These are phyloP conservation scores for Anabacerthia variegaticeps DNA, from an alignment of 2,797 vertebrate species.

Conservation along the genomic window DNA sequence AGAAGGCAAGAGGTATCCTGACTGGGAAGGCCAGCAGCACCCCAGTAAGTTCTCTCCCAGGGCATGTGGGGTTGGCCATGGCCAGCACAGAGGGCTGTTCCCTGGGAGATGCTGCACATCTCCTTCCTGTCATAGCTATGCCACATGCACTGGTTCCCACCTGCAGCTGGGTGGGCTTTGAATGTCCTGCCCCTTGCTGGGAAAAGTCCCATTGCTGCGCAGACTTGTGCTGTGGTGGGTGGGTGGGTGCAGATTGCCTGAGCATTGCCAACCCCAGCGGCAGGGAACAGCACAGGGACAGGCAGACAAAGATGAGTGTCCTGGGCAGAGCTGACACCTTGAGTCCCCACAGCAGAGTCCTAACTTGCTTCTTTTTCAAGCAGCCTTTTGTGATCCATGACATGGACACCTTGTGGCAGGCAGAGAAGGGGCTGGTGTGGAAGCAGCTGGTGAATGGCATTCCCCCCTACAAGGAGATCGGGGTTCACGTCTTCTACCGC, in stretches of 20 bases:
- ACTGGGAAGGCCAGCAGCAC: constrained; percentile 93
- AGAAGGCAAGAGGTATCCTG: constrained; percentile 95
- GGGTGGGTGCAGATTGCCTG: background rate
- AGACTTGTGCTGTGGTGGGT: background rate
- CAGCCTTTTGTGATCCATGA: constrained; percentile 99
- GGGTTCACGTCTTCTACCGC: constrained; percentile 97
- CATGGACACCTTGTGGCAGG: constrained; percentile 96
- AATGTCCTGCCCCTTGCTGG: background rate
- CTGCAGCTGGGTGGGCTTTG: background rate
- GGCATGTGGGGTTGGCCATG: background rate
- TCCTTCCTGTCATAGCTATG: background rate
- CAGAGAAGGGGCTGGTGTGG: constrained; percentile 95
- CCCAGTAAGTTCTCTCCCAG: constrained; percentile 80
- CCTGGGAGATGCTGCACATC: background rate
- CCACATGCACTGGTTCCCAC: background rate
- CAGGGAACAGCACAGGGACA: background rate
- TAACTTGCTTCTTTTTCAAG: constrained; percentile 38
- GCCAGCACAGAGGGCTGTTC: background rate
- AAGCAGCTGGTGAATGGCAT: constrained; percentile 91
- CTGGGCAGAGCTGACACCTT: background rate
- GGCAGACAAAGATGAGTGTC: background rate
- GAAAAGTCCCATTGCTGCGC: background rate
- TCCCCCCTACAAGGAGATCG: constrained; percentile 94
- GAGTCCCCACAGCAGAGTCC: background rate
- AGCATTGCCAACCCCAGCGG: background rate